A percentile compares a stretch with the other conserved stretches of the same genome.
These are phyloP conservation scores for Mallotus villosus DNA, from an alignment of 2,797 vertebrate genomes.

Conservation along the genomic window DNA sequence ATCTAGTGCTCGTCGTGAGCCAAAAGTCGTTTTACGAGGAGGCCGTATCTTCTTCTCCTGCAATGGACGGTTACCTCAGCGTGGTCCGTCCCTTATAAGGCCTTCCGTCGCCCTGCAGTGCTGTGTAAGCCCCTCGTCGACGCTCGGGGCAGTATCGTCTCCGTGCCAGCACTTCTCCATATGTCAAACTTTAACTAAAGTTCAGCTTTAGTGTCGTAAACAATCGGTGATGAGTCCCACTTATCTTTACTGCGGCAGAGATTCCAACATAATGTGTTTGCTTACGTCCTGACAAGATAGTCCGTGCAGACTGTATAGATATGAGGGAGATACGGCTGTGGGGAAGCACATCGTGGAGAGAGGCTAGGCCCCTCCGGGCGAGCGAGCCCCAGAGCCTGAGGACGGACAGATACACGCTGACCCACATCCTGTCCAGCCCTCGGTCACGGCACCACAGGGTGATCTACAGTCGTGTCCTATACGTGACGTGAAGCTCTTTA, in stretches of 20 bases:
- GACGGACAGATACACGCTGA: not conserved
- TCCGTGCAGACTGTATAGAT: slow-evolving; percentile 12
- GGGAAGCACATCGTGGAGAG: slow-evolving; percentile 2
- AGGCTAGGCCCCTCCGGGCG: not conserved
- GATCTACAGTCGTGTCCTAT: no score
- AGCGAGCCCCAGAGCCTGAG: not conserved
- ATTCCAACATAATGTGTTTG: slow-evolving; percentile 32
- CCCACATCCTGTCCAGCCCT: no score
- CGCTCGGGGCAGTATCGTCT: not conserved
- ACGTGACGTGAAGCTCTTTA: no score
- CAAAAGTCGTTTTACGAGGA: no score
- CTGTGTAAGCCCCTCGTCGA: not conserved
- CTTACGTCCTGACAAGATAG: slow-evolving; percentile 25
- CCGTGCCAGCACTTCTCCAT: slow-evolving; percentile 7
- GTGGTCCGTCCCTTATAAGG: not conserved
- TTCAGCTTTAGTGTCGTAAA: slow-evolving; percentile 17
- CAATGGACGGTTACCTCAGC: not conserved
- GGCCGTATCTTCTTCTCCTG: no score
- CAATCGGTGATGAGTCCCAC: slow-evolving; percentile 9
- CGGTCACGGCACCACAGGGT: not conserved
- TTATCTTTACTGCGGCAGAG: slow-evolving; percentile 33
- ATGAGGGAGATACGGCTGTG: slow-evolving; percentile 20
- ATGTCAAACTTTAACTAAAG: slow-evolving; percentile 24
- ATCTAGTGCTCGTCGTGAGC: no score
- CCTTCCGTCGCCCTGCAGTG: not conserved